These are phyloP conservation scores for Drosophila yooni DNA, from an alignment of 2,888 invertebrate genomes.

Conservation along the genomic window DNA sequence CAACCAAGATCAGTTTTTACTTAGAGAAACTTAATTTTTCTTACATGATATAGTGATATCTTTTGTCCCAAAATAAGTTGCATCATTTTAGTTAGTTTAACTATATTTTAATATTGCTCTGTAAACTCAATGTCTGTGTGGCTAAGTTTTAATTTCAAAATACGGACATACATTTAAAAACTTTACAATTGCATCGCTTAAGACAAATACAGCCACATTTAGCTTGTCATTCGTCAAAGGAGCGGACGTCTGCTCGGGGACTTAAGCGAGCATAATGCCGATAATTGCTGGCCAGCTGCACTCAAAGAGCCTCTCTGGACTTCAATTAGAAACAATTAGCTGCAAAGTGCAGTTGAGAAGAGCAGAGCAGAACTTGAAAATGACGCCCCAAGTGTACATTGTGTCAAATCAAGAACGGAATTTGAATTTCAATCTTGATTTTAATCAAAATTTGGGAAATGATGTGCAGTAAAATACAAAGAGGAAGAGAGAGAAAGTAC, in stretches of 20 bases:
- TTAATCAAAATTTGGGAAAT: conserved; percentile 75
- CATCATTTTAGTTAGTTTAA: background rate
- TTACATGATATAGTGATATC: background rate
- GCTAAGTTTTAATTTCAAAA: background rate
- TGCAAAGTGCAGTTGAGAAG: conserved; percentile 59
- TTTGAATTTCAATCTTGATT: conserved; percentile 77
- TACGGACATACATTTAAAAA: background rate
- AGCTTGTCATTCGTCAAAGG: conserved; percentile 5
- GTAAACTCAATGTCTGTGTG: background rate
- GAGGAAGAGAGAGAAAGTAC: background rate
- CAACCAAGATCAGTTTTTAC: background rate
- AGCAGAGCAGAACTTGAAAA: background rate
- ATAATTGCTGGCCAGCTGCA: conserved; percentile 33
- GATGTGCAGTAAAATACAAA: conserved; percentile 43
- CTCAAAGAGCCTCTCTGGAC: conserved; percentile 28
- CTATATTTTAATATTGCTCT: background rate
- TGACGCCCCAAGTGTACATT: conserved; percentile 48
- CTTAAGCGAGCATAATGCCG: background rate
- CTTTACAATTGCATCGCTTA: background rate
- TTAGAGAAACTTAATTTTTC: background rate
- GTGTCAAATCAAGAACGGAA: conserved; percentile 74
- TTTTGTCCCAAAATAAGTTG: background rate
- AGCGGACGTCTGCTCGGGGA: background rate
- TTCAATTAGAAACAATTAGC: conserved; percentile 66
- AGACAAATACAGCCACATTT: background rate